Percentiles rank a stretch among this genome's conserved stretches.
phyloP scores from a whole-genome alignment of 1,140 invertebrate genomes.

The Scaptomyza hsui region DNA sequence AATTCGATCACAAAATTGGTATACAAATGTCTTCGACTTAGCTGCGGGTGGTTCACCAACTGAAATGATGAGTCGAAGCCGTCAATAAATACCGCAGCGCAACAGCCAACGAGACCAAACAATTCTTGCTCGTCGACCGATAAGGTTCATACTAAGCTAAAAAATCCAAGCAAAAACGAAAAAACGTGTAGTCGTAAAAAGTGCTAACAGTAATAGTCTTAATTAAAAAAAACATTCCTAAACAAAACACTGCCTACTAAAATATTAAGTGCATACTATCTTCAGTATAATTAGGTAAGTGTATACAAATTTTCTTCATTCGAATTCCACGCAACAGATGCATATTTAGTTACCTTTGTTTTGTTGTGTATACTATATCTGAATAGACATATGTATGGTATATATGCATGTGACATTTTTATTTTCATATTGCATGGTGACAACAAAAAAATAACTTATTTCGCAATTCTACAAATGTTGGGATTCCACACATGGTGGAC shows the following conservation, averaged over 20 bases:
- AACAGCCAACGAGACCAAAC: slow-evolving; percentile 36
- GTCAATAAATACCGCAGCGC: slow-evolving; percentile 30
- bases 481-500: not conserved
- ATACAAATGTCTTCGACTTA: not conserved
- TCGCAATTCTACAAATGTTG: not conserved
- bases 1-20: not conserved
- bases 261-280: slow-evolving; percentile 1
- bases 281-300: not conserved
- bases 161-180: slow-evolving; percentile 22
- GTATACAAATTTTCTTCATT: not conserved
- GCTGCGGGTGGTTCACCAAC: not conserved
- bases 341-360: not conserved
- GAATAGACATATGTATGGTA: not conserved
- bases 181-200: not conserved
- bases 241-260: not conserved
- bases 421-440: not conserved
- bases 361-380: not conserved
- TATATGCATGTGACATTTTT: no score
- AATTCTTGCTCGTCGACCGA: slow-evolving; percentile 51
- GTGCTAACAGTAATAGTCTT: slow-evolving; percentile 11
- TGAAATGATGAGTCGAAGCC: slow-evolving; percentile 5
- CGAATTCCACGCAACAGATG: not conserved
- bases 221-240: not conserved
- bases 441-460: not conserved
- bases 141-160: slow-evolving; percentile 47